Conservation (phyloP, 1,140 invertebrate genomes). For the Callitettix versicolor region DNA sequence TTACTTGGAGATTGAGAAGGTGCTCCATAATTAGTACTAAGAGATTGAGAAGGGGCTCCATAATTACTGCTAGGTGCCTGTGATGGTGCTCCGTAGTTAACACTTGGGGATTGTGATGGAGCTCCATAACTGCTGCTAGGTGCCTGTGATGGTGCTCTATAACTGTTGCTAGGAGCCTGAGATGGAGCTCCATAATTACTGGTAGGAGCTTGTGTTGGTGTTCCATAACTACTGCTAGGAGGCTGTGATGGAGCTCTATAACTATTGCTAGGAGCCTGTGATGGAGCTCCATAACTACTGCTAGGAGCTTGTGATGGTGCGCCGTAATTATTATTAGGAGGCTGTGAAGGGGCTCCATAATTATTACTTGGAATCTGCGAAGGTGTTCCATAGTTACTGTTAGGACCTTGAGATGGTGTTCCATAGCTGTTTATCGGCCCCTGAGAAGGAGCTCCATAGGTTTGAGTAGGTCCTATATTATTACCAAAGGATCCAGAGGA, state of each 20-base stretch:
- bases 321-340: neutral
- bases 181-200: constrained; percentile 14
- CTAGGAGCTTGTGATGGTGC: constrained; percentile 1
- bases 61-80: neutral
- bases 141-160: constrained; percentile 14
- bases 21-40: constrained; percentile 7
- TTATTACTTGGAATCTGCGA: neutral
- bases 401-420: neutral
- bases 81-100: constrained; percentile 13
- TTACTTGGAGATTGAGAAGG: constrained; percentile 14
- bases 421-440: neutral
- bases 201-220: constrained; percentile 5
- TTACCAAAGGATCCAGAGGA: too few relatives aligned
- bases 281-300: constrained; percentile 15
- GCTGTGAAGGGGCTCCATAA: constrained; percentile 14
- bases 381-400: constrained; percentile 1
- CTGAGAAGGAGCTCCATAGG: constrained; percentile 20
- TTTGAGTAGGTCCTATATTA: constrained; percentile 5
- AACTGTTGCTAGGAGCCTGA: constrained; percentile 14
- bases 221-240: constrained; percentile 10
- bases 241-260: constrained; percentile 12
- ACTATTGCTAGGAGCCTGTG: constrained; percentile 8
- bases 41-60: constrained; percentile 2
- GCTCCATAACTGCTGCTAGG: constrained; percentile 18
- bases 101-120: constrained; percentile 1